Conservation (phyloP, 2,113 vertebrate species). For the Arizona elegans region DNA sequence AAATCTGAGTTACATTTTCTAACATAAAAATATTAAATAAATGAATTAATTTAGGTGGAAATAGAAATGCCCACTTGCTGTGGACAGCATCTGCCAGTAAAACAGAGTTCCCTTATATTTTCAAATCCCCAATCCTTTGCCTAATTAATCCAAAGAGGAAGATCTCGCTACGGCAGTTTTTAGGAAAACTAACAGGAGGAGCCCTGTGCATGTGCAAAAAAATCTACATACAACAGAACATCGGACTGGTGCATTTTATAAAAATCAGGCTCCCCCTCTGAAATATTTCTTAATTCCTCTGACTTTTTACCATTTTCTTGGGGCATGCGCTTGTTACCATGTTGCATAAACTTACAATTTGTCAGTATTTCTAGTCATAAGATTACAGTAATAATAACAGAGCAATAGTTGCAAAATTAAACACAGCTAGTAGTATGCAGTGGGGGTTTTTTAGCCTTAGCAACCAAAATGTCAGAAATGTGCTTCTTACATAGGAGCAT, state of each 20-base stretch:
- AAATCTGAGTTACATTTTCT: neutral
- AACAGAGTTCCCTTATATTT: neutral
- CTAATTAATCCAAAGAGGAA: neutral
- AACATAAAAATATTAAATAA: neutral
- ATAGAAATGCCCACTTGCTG: neutral
- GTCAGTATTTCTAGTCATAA: neutral
- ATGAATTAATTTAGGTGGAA: neutral
- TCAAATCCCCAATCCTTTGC: neutral
- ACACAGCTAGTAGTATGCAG: neutral
- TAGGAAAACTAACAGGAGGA: neutral
- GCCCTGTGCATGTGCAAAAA: neutral
- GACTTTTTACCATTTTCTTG: neutral
- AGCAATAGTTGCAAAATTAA: neutral
- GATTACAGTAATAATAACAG: neutral
- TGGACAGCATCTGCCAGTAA: neutral
- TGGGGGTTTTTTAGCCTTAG: neutral
- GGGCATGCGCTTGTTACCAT: neutral
- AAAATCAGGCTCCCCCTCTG: neutral
- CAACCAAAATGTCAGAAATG: neutral
- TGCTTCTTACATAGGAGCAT: neutral
- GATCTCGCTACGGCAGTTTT: neutral
- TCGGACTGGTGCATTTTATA: neutral
- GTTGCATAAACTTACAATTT: neutral
- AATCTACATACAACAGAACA: neutral
- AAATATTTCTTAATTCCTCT: neutral